These are phyloP conservation scores for Drosophila meridionalis DNA, from an alignment of 2,888 invertebrate genomes.

Conservation along the genomic window DNA sequence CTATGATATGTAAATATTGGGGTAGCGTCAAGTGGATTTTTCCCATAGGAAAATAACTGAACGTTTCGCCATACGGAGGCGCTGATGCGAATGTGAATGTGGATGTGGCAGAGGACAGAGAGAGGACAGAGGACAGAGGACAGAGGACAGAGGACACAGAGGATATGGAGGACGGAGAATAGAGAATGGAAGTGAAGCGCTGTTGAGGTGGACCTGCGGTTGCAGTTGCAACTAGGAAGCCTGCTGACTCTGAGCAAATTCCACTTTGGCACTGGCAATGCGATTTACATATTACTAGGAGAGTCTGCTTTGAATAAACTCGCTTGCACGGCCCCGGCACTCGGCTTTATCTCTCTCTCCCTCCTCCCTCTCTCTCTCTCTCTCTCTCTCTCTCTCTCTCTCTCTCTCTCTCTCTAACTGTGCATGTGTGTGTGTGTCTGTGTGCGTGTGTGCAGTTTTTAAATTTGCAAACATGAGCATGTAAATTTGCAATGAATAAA, in stretches of 20 bases:
- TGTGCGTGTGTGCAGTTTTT: slow-evolving; percentile 65
- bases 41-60: slow-evolving; percentile 63
- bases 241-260: slow-evolving; percentile 62
- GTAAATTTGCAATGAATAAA: slow-evolving; percentile 80
- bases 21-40: slow-evolving; percentile 66
- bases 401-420: slow-evolving; percentile 8
- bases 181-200: slow-evolving; percentile 3
- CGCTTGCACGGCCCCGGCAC: slow-evolving; percentile 39
- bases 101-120: slow-evolving; percentile 6
- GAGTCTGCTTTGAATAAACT: slow-evolving; percentile 80
- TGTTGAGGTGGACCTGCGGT: slow-evolving; percentile 14
- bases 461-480: slow-evolving; percentile 80
- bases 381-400: slow-evolving; percentile 17
- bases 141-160: background rate
- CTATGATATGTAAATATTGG: slow-evolving; percentile 72
- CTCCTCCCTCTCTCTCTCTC: background rate
- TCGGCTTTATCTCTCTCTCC: slow-evolving; percentile 37
- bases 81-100: slow-evolving; percentile 62
- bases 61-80: slow-evolving; percentile 54
- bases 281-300: slow-evolving; percentile 77
- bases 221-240: slow-evolving; percentile 37
- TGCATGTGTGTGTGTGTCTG: slow-evolving; percentile 33
- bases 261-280: slow-evolving; percentile 68
- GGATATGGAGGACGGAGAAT: background rate
- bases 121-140: background rate